These are phyloP conservation scores for Emydoidea blandingii DNA, from an alignment of 2,797 vertebrate genomes.

Conservation along the genomic window DNA sequence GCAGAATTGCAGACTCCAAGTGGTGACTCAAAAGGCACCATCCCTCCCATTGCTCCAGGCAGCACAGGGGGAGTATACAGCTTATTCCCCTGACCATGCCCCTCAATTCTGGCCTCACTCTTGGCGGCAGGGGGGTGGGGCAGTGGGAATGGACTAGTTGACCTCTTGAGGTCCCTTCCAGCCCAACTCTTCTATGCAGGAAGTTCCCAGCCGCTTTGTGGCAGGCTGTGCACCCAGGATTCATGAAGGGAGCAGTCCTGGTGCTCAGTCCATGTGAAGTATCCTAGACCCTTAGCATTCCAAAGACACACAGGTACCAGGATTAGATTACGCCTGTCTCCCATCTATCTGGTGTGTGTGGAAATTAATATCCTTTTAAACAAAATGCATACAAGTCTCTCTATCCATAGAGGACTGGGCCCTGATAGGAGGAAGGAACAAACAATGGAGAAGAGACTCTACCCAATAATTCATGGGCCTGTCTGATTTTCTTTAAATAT, in stretches of 20 bases:
- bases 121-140: no score
- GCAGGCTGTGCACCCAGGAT: background rate
- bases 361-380: background rate
- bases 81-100: background rate
- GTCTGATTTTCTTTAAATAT: background rate
- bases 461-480: fast-evolving
- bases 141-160: background rate
- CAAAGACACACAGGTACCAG: background rate
- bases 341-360: fast-evolving
- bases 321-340: background rate
- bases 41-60: background rate
- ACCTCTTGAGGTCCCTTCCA: background rate
- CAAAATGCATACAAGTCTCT: background rate
- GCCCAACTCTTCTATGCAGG: background rate
- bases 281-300: background rate
- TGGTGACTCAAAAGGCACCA: background rate
- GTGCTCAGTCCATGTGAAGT: background rate
- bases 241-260: background rate
- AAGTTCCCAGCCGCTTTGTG: background rate
- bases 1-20: background rate
- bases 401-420: background rate
- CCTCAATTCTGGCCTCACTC: background rate
- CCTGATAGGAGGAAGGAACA: background rate
- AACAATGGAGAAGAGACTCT: fast-evolving
- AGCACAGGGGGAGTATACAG: fast-evolving